Evolutionary conservation across 2,113 vertebrate species (phyloP).

Genomic region (Myotis yumanensis): DNA sequence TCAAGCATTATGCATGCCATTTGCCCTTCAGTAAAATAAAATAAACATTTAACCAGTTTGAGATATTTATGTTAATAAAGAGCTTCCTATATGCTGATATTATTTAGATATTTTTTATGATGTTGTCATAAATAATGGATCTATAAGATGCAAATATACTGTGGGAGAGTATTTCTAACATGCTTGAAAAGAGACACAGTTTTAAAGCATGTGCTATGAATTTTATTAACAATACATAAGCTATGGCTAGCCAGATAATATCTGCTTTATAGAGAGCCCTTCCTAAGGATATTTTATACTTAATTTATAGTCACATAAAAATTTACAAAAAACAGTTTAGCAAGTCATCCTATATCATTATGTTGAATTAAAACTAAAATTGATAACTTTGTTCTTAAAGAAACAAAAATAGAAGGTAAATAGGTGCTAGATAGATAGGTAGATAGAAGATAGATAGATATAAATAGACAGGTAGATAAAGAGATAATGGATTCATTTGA

Average conservation of each 20-base stretch:
- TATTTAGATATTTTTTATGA: slow-evolving; percentile 22
- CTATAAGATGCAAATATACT: background rate
- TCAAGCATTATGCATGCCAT: background rate
- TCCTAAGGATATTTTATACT: background rate
- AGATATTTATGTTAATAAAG: background rate
- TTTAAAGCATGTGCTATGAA: background rate
- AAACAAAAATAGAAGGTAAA: background rate
- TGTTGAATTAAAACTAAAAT: background rate
- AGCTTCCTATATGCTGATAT: background rate
- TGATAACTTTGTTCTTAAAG: background rate
- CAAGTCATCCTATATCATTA: background rate
- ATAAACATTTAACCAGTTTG: background rate
- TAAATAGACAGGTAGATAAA: background rate
- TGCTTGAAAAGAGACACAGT: background rate
- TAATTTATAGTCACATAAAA: background rate
- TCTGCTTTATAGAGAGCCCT: background rate
- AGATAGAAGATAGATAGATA: background rate
- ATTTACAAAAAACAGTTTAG: background rate
- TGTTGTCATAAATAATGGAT: background rate
- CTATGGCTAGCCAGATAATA: background rate
- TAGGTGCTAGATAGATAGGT: background rate
- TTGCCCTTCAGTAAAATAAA: slow-evolving; percentile 30
- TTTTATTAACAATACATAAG: background rate
- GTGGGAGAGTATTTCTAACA: background rate
- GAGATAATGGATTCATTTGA: background rate